Conservation (phyloP, 2,888 invertebrate genomes). For the Pyrrhosoma nymphula region DNA sequence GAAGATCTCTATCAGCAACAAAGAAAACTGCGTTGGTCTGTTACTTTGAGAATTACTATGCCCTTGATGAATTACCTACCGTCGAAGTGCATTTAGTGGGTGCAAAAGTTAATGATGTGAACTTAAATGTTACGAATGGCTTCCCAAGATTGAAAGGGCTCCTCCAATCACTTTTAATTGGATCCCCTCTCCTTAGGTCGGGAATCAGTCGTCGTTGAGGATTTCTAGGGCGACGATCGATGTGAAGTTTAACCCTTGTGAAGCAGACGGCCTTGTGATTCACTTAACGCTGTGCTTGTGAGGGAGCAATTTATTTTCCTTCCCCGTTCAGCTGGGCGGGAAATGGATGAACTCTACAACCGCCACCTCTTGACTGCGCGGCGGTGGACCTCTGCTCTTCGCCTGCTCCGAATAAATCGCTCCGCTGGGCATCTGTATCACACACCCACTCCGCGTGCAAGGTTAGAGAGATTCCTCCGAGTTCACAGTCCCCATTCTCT, state of each 20-base stretch:
- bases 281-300: neutral
- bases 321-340: neutral
- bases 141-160: neutral
- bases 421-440: constrained; percentile 13
- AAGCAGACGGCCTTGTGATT: neutral
- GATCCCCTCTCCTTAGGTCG: neutral
- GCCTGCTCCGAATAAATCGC: neutral
- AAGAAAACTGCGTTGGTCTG: too few relatives aligned
- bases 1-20: too few relatives aligned
- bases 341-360: neutral
- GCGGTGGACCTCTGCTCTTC: neutral
- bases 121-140: neutral
- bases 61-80: neutral
- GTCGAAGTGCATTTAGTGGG: neutral
- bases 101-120: neutral
- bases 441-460: neutral
- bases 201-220: neutral
- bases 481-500: neutral
- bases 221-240: neutral
- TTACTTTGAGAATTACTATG: too few relatives aligned
- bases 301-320: neutral
- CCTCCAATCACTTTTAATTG: neutral
- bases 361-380: neutral
- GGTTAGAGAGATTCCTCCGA: neutral
- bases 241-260: neutral